Evolutionary conservation across 2,888 invertebrate genomes (phyloP).

Genomic region (Mesorhabditis spiculigera): DNA sequence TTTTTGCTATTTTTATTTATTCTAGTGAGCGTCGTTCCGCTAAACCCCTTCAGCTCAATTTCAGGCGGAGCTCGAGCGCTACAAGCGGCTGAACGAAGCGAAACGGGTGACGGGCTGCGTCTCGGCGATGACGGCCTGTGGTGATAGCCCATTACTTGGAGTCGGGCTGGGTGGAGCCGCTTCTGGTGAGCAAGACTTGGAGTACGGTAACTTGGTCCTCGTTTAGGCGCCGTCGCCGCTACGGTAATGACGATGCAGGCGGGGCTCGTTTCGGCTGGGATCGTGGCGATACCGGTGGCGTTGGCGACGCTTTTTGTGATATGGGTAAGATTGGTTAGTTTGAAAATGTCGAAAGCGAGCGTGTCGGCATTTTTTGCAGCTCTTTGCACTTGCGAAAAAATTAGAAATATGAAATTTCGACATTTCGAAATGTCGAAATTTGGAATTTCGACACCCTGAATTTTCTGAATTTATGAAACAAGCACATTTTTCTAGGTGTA

Average conservation of each 20-base stretch:
- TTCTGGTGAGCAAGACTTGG: slow-evolving; percentile 11
- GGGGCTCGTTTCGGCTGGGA: slow-evolving; percentile 48
- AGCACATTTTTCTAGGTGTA: slow-evolving; percentile 21
- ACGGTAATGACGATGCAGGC: slow-evolving; percentile 50
- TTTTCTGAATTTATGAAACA: background rate
- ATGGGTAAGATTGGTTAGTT: slow-evolving; percentile 24
- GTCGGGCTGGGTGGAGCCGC: slow-evolving; percentile 43
- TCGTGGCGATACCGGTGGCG: slow-evolving; percentile 55
- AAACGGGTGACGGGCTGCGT: slow-evolving; percentile 47
- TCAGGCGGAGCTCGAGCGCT: slow-evolving; percentile 52
- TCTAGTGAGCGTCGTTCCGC: too few relatives aligned
- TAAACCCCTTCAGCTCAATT: slow-evolving; percentile 20
- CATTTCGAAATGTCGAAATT: too few relatives aligned
- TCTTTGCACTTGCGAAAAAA: too few relatives aligned
- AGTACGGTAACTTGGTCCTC: background rate
- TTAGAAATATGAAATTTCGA: too few relatives aligned
- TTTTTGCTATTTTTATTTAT: too few relatives aligned
- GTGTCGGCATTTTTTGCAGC: too few relatives aligned
- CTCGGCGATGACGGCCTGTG: slow-evolving; percentile 53
- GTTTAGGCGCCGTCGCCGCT: slow-evolving; percentile 43
- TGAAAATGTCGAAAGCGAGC: too few relatives aligned
- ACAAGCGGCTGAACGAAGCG: slow-evolving; percentile 52
- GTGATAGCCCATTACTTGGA: slow-evolving; percentile 52
- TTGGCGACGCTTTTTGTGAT: slow-evolving; percentile 50
- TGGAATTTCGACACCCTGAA: too few relatives aligned